Percentiles rank a stretch among this genome's conserved stretches.
Conservation (phyloP, 2,888 invertebrate species). For the Diabrotica balteata region DNA sequence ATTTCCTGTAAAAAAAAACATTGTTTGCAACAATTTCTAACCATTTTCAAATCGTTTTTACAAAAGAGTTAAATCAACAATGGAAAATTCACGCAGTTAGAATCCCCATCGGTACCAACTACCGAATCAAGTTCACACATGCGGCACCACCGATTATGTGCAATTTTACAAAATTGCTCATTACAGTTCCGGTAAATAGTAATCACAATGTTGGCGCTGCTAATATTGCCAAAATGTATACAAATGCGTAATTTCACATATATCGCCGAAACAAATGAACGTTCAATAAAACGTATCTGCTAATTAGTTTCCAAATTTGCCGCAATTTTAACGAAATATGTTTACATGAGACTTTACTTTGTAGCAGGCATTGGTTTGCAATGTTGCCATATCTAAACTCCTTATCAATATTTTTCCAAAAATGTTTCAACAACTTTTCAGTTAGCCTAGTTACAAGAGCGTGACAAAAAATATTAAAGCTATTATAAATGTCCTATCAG, state of each 20-base stretch:
- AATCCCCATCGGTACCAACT: too few relatives aligned
- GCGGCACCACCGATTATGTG: not conserved
- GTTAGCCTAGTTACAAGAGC: too few relatives aligned
- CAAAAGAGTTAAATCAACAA: too few relatives aligned
- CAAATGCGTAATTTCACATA: not conserved
- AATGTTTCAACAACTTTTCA: too few relatives aligned
- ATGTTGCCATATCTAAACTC: too few relatives aligned
- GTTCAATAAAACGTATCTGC: conserved; percentile 9
- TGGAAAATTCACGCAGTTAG: too few relatives aligned
- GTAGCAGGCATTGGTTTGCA: not conserved
- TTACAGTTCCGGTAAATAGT: conserved; percentile 3
- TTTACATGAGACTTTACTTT: not conserved
- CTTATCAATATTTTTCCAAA: too few relatives aligned
- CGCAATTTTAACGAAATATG: conserved; percentile 4
- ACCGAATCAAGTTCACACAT: not conserved
- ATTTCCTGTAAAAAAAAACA: too few relatives aligned
- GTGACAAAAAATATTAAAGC: too few relatives aligned
- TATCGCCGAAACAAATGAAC: conserved; percentile 4
- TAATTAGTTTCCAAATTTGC: conserved; percentile 4
- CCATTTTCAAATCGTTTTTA: too few relatives aligned
- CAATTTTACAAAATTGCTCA: conserved; percentile 1
- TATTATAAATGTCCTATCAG: too few relatives aligned
- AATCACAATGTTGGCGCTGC: not conserved
- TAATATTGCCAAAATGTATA: conserved; percentile 2
- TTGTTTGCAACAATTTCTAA: too few relatives aligned